These are phyloP conservation scores for Meliscaeva auricollis DNA, from an alignment of 2,888 invertebrate genomes.

Conservation along the genomic window DNA sequence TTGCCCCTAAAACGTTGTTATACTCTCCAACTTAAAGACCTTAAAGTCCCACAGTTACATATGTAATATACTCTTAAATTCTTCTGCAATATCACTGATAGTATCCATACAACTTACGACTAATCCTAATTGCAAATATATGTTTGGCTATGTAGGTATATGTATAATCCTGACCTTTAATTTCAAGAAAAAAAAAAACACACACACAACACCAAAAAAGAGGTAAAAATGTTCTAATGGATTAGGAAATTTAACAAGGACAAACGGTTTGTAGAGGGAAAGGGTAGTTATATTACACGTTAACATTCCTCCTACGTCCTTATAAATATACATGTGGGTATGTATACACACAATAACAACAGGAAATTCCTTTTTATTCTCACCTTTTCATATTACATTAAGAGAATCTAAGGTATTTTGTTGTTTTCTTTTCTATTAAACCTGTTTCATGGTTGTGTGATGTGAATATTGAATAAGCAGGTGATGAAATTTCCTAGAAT, in stretches of 20 bases:
- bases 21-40: too few species aligned
- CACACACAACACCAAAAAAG: background rate
- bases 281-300: slow-evolving; percentile 6
- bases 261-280: background rate
- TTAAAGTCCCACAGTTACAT: too few species aligned
- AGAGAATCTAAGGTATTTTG: background rate
- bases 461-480: slow-evolving; percentile 53
- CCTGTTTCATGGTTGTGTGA: slow-evolving; percentile 45
- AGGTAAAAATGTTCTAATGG: slow-evolving; percentile 9
- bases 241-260: slow-evolving; percentile 11
- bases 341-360: background rate
- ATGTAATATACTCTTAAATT: background rate
- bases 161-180: slow-evolving; percentile 22
- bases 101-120: background rate
- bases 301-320: slow-evolving; percentile 7
- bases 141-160: background rate
- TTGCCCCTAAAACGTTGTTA: too few species aligned
- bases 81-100: background rate
- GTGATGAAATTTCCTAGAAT: slow-evolving; percentile 57
- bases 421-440: slow-evolving; percentile 44
- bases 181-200: slow-evolving; percentile 3
- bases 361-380: slow-evolving; percentile 8
- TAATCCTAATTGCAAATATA: background rate
- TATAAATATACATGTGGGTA: background rate
- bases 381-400: background rate